A percentile compares a stretch with the other conserved stretches of the same genome.
phyloP scores from a whole-genome alignment of 2,888 invertebrate species.

The Cremastinae sp. region DNA sequence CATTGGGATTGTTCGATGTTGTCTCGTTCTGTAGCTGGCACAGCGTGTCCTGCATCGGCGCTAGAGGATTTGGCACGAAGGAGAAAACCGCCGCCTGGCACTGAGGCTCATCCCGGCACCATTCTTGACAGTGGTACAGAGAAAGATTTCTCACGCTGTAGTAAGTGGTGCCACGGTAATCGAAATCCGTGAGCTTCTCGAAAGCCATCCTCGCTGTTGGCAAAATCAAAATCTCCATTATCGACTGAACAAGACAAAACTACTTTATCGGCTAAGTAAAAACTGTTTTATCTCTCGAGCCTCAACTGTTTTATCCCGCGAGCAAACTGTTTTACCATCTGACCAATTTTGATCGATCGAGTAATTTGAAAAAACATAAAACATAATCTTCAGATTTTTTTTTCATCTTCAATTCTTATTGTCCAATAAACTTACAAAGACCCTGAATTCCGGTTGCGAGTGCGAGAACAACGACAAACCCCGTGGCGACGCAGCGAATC shows the following conservation, averaged over 20 bases:
- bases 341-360: too few relatives aligned
- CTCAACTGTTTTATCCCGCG: background rate
- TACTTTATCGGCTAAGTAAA: too few relatives aligned
- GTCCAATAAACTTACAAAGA: conserved; percentile 37
- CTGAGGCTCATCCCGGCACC: conserved; percentile 95
- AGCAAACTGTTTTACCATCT: too few relatives aligned
- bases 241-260: too few relatives aligned
- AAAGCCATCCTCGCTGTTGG: conserved; percentile 90
- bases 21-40: conserved; percentile 96
- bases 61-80: conserved; percentile 95
- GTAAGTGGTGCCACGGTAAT: conserved; percentile 94
- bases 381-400: background rate
- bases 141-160: conserved; percentile 95
- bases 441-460: conserved; percentile 70
- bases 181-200: conserved; percentile 95
- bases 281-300: too few relatives aligned
- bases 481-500: conserved; percentile 69
- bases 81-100: conserved; percentile 96
- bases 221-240: conserved; percentile 67
- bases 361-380: background rate
- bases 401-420: background rate
- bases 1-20: conserved; percentile 93
- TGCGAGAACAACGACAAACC: conserved; percentile 69
- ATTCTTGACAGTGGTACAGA: conserved; percentile 96
- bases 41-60: conserved; percentile 94